Percentiles rank a stretch among this genome's conserved stretches.
Evolutionary conservation across 2,797 vertebrate genomes (phyloP).

Genomic region (Anomalospiza imberbis): DNA sequence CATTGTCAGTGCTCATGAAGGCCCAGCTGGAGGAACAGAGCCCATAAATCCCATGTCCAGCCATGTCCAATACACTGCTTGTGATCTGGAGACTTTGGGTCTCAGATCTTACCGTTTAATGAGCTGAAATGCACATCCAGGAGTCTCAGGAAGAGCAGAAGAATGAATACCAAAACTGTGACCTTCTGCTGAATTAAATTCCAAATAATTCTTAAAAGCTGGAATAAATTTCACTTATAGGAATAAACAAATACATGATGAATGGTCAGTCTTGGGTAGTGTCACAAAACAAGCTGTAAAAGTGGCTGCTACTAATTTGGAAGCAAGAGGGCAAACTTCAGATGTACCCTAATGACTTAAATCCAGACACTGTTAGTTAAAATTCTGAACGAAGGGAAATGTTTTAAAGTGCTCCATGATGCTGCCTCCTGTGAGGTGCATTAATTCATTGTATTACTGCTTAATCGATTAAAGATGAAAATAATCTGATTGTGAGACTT

Average conservation of each 20-base stretch:
- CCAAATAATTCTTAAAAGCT: neutral
- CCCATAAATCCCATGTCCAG: neutral
- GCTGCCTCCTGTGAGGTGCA: neutral
- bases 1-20: neutral
- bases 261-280: fast-evolving
- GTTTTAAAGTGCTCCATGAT: neutral
- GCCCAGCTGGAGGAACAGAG: neutral
- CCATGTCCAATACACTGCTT: fast-evolving
- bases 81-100: neutral
- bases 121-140: neutral
- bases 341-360: neutral
- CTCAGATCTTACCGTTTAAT: neutral
- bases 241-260: neutral
- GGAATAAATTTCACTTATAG: neutral
- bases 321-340: neutral
- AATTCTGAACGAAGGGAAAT: neutral
- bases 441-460: neutral
- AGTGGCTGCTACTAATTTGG: neutral
- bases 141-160: neutral
- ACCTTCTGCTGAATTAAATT: neutral
- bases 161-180: neutral
- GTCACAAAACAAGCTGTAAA: neutral
- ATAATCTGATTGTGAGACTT: neutral
- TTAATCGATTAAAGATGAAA: neutral
- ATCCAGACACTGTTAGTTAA: neutral